Percentiles rank a stretch among this genome's conserved stretches.
Conservation (phyloP, 2,888 invertebrate genomes). For the Dolomedes plantarius region DNA sequence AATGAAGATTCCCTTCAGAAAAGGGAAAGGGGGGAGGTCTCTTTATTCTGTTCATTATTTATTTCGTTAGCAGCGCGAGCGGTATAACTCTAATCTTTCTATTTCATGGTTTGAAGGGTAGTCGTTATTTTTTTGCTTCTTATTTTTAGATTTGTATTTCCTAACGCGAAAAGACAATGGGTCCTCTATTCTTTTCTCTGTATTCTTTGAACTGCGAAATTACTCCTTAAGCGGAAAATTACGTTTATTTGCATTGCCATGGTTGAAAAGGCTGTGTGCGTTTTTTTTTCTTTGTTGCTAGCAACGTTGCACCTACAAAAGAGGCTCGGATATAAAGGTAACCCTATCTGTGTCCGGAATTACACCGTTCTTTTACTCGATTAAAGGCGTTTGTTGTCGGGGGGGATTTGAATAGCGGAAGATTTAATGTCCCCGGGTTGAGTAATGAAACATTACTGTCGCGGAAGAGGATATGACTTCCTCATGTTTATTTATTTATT, state of each 20-base stretch:
- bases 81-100: not conserved
- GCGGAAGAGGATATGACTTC: no score
- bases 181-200: not conserved
- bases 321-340: no score
- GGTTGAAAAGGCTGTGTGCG: not conserved
- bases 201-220: slow-evolving; percentile 1
- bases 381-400: no score
- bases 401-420: no score
- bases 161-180: not conserved
- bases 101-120: not conserved
- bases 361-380: no score
- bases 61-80: not conserved
- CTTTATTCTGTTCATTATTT: not conserved
- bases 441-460: no score
- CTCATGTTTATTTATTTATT: no score
- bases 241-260: not conserved
- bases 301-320: no score
- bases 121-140: no score
- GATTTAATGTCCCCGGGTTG: no score
- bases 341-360: no score
- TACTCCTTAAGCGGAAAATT: slow-evolving; percentile 5
- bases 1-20: not conserved
- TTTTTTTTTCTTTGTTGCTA: not conserved
- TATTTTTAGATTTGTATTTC: not conserved
- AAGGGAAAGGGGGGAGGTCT: not conserved